phyloP scores from a whole-genome alignment of 2,888 invertebrate genomes.

The Entomobrya multifasciata region DNA sequence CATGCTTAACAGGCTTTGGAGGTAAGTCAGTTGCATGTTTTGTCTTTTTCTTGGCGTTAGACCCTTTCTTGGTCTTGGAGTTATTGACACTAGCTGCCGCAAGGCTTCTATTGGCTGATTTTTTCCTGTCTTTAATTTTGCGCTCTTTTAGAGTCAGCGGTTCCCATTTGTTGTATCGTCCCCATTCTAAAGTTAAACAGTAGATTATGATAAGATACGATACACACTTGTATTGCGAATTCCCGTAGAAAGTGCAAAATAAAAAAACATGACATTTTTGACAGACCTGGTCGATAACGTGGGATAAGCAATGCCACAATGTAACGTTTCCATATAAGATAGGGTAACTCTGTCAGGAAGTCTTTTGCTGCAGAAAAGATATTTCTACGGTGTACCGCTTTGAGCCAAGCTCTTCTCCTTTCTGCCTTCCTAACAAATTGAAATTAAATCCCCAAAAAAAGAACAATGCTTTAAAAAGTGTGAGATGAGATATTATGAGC shows the following conservation, averaged over 20 bases:
- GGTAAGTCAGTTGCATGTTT: neutral
- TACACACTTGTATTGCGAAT: neutral
- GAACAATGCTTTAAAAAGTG: too few species aligned
- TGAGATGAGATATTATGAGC: too few species aligned
- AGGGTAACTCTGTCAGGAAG: neutral
- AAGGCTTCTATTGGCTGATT: neutral
- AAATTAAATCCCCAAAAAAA: neutral
- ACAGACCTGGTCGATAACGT: slow-evolving; percentile 15
- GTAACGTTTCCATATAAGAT: neutral
- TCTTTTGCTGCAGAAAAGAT: neutral
- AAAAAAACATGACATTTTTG: too few species aligned
- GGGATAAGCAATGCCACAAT: slow-evolving; percentile 8
- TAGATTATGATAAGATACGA: neutral
- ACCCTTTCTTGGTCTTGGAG: too few species aligned
- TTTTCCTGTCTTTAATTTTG: neutral
- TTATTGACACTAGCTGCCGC: too few species aligned
- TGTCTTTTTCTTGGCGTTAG: neutral
- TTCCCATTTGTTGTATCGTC: neutral
- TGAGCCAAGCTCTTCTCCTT: neutral
- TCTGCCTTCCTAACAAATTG: neutral
- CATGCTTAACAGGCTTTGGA: neutral
- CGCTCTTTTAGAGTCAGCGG: too few species aligned
- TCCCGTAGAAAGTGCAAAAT: too few species aligned
- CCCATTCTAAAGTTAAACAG: slow-evolving; percentile 22
- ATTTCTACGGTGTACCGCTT: neutral